These are phyloP conservation scores for Alectura lathami DNA, from an alignment of 2,113 vertebrate genomes.

Conservation along the genomic window DNA sequence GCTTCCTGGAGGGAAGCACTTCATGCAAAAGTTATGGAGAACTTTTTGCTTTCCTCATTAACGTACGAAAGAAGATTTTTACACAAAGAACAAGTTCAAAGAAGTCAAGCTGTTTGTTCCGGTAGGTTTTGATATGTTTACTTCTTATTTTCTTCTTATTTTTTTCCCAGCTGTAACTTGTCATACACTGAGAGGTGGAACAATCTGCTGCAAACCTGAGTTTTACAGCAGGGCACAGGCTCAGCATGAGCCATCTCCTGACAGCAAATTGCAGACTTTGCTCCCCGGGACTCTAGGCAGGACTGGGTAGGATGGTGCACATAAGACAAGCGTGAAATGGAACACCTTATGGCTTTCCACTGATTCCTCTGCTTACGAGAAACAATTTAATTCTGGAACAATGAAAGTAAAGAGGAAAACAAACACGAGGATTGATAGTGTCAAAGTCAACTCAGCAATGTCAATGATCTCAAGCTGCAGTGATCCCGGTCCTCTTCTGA, in stretches of 20 bases:
- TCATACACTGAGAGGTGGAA: background rate
- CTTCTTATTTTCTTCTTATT: background rate
- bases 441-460: background rate
- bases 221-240: background rate
- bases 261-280: background rate
- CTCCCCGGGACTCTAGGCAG: background rate
- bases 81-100: background rate
- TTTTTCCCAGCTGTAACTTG: background rate
- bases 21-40: background rate
- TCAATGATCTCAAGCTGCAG: background rate
- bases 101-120: background rate
- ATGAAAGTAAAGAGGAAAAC: background rate
- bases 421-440: background rate
- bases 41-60: background rate
- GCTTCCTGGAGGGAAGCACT: background rate
- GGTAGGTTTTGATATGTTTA: background rate
- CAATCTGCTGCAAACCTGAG: background rate
- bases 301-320: background rate
- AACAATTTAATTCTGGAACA: background rate
- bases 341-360: background rate
- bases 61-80: background rate
- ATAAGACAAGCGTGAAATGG: background rate
- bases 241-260: background rate
- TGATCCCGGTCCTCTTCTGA: background rate
- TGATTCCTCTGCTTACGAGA: background rate